phyloP scores from a whole-genome alignment of 2,113 vertebrate species.

The Carassius auratus region DNA sequence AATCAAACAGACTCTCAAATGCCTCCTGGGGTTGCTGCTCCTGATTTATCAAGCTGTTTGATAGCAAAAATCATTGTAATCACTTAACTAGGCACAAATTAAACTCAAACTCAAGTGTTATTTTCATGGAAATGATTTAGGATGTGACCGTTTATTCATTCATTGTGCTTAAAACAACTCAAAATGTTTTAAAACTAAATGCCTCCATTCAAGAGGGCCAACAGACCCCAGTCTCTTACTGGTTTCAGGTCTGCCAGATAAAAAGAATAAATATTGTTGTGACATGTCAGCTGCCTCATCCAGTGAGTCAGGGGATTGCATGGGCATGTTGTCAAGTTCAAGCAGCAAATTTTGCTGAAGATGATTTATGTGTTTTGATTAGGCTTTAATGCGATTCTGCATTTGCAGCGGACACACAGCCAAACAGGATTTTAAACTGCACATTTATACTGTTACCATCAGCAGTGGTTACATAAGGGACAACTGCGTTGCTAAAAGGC shows the following conservation, averaged over 20 bases:
- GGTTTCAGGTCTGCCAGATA: background rate
- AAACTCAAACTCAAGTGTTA: slow-evolving; percentile 4
- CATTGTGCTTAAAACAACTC: background rate
- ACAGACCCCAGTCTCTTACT: background rate
- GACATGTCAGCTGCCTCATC: slow-evolving; percentile 32
- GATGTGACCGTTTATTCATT: background rate
- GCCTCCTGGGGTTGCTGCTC: slow-evolving; percentile 4
- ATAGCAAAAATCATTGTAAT: slow-evolving; percentile 16
- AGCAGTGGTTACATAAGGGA: background rate
- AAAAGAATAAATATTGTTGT: slow-evolving; percentile 52
- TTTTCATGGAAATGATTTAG: background rate
- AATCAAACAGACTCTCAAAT: slow-evolving; percentile 36
- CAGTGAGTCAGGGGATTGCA: slow-evolving; percentile 41
- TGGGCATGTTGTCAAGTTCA: slow-evolving; percentile 41
- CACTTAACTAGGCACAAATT: slow-evolving; percentile 9
- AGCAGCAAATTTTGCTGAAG: slow-evolving; percentile 9
- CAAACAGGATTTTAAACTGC: background rate
- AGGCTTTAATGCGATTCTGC: background rate
- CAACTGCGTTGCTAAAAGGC: background rate
- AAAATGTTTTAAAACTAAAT: background rate
- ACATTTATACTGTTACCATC: background rate
- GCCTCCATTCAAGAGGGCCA: background rate
- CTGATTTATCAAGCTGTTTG: background rate
- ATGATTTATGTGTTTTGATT: slow-evolving; percentile 54
- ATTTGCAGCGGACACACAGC: background rate